These are phyloP conservation scores for Natrix natrix DNA, from an alignment of 2,797 vertebrate genomes.

Conservation along the genomic window DNA sequence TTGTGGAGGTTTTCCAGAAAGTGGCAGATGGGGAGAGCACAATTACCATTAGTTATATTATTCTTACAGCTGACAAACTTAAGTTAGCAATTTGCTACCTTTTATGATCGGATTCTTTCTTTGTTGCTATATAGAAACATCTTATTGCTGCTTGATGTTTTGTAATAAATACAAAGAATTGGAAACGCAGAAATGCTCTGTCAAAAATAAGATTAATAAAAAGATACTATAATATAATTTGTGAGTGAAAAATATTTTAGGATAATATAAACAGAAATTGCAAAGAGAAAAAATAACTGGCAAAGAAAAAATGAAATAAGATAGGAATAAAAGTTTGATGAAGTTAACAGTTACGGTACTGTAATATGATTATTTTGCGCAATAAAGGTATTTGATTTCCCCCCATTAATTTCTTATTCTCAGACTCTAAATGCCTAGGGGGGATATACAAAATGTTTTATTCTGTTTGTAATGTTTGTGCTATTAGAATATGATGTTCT, in stretches of 20 bases:
- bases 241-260: not conserved
- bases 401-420: constrained; percentile 14
- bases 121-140: not conserved
- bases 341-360: constrained; percentile 9
- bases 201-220: not conserved
- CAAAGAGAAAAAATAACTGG: not conserved
- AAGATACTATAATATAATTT: constrained; percentile 8
- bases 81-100: not conserved
- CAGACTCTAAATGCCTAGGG: not conserved
- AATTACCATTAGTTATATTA: not conserved
- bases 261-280: not conserved
- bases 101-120: not conserved
- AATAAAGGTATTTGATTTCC: constrained; percentile 14
- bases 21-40: not conserved
- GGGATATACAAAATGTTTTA: not conserved
- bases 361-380: not conserved
- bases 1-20: not conserved
- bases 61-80: not conserved
- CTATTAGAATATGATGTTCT: constrained; percentile 1
- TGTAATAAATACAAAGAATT: not conserved
- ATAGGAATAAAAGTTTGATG: constrained; percentile 2
- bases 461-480: not conserved
- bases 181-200: not conserved
- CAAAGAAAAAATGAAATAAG: not conserved
- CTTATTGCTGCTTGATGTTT: rapidly evolving